These are phyloP conservation scores for Lasioglossum marginatum DNA, from an alignment of 2,888 invertebrate species.

Conservation along the genomic window DNA sequence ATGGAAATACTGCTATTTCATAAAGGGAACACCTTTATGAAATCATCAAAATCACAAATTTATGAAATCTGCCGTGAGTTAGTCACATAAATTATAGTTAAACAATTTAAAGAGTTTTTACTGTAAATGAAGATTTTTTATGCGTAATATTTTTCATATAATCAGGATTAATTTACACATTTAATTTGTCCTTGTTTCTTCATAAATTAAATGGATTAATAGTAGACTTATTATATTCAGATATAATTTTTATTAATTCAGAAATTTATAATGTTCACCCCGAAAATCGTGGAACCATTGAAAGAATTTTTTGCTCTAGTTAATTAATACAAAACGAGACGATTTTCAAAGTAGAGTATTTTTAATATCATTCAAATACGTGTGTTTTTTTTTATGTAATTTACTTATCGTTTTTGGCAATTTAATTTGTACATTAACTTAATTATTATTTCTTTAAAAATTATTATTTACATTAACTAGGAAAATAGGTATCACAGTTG, in stretches of 20 bases:
- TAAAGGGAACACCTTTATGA: slow-evolving; percentile 43
- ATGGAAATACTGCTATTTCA: slow-evolving; percentile 51
- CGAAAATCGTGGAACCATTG: neutral
- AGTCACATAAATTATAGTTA: neutral
- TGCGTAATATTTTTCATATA: neutral
- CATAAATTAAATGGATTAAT: neutral
- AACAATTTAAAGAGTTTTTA: neutral
- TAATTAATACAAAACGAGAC: neutral
- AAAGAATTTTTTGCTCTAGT: neutral
- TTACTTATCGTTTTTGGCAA: neutral
- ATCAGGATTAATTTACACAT: neutral
- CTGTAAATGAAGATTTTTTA: neutral
- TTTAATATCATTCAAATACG: neutral
- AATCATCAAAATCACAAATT: no score
- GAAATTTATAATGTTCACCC: neutral
- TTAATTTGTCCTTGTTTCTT: neutral
- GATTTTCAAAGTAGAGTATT: no score
- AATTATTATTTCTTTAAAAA: neutral
- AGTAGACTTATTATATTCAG: neutral
- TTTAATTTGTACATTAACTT: neutral
- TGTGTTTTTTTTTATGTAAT: neutral
- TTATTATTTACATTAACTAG: neutral
- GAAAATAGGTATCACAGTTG: neutral
- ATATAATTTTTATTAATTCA: neutral
- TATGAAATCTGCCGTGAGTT: neutral